A percentile compares a stretch with the other conserved stretches of the same genome.
Conservation (phyloP, 2,888 invertebrate species). For the Caenorhabditis macrosperma region DNA sequence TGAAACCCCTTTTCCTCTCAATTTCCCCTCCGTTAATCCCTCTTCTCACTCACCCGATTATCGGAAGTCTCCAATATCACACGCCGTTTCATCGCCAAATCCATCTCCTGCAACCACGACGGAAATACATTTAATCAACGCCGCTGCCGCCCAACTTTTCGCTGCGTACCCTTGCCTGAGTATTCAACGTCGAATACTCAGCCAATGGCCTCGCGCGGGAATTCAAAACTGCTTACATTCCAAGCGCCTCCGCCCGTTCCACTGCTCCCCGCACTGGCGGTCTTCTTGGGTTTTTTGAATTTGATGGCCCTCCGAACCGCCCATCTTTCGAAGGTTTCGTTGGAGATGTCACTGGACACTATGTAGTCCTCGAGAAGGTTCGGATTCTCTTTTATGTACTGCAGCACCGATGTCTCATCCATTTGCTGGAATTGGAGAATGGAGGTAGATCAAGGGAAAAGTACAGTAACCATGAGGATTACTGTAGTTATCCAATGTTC, state of each 20-base stretch:
- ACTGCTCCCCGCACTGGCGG: not conserved
- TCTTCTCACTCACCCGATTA: slow-evolving; percentile 50
- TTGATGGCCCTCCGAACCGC: slow-evolving; percentile 34
- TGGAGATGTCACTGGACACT: slow-evolving; percentile 61
- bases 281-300: slow-evolving; percentile 19
- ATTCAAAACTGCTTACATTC: no score
- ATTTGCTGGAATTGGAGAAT: no score
- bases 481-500: no score
- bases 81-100: slow-evolving; percentile 59
- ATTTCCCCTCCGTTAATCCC: slow-evolving; percentile 25
- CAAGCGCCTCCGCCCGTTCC: slow-evolving; percentile 5
- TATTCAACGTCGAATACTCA: no score
- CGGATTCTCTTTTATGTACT: slow-evolving; percentile 68
- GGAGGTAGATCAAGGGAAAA: no score
- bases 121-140: not conserved
- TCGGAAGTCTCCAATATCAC: slow-evolving; percentile 63
- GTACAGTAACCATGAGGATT: no score
- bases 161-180: no score
- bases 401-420: slow-evolving; percentile 57
- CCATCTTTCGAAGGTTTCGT: slow-evolving; percentile 74
- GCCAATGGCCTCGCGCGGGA: no score
- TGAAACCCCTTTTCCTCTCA: not conserved
- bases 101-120: slow-evolving; percentile 40
- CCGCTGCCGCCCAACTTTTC: no score
- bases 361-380: slow-evolving; percentile 68